Evolutionary conservation across 2,797 vertebrate genomes (phyloP).

Genomic region (Phataginus tetradactyla): DNA sequence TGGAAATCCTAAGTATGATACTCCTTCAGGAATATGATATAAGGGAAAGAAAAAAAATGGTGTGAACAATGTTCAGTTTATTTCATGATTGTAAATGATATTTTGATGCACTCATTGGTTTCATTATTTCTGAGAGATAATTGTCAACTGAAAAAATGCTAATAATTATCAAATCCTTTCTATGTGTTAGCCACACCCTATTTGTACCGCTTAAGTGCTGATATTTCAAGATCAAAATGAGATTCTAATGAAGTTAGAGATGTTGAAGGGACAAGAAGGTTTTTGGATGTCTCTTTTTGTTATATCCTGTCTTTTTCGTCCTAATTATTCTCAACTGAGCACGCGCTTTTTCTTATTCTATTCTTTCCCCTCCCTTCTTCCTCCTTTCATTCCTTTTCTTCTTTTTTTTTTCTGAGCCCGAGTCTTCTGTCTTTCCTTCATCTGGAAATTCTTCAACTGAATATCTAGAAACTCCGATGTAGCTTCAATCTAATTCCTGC

Average conservation of each 20-base stretch:
- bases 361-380: no score
- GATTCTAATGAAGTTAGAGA: background rate
- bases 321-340: background rate
- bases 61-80: background rate
- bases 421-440: background rate
- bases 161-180: background rate
- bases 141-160: background rate
- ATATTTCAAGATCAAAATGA: conserved; percentile 14
- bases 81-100: background rate
- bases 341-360: background rate
- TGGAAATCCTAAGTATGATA: background rate
- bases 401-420: background rate
- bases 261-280: background rate
- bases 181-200: background rate
- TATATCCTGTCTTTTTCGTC: background rate
- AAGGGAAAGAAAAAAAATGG: background rate
- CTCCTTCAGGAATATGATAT: background rate
- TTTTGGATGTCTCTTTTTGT: background rate
- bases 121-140: conserved; percentile 6
- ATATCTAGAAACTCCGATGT: background rate
- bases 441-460: conserved; percentile 23
- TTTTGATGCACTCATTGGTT: background rate
- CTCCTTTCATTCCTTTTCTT: background rate
- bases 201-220: background rate
- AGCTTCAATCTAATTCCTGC: background rate